These are phyloP conservation scores for Tricholaema leucomelas DNA, from an alignment of 2,113 vertebrate species.

Conservation along the genomic window DNA sequence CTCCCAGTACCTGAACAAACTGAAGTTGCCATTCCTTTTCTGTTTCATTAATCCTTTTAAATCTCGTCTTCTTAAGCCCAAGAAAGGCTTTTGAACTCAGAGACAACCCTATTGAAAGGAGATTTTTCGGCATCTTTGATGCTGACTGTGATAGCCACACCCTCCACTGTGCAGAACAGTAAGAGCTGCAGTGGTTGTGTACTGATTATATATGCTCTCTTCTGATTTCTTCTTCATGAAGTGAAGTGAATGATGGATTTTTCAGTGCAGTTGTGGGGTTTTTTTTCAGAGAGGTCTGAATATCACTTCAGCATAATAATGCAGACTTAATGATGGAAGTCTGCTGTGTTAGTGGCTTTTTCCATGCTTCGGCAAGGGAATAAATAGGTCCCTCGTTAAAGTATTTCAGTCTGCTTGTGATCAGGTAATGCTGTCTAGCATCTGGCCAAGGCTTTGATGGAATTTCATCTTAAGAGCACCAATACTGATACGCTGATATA, in stretches of 20 bases:
- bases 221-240: conserved; percentile 13
- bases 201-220: not conserved
- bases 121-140: conserved; percentile 18
- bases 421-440: not conserved
- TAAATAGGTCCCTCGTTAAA: conserved; percentile 19
- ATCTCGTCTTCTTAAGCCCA: conserved; percentile 3
- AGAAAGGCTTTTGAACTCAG: not conserved
- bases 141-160: not conserved
- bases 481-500: not conserved
- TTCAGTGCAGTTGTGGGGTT: not conserved
- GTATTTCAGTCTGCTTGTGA: not conserved
- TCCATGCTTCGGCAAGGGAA: not conserved
- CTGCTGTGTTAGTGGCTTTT: not conserved
- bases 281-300: not conserved
- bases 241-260: conserved; percentile 3
- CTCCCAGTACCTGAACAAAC: not conserved
- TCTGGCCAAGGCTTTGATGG: conserved; percentile 11
- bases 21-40: not conserved
- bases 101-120: not conserved
- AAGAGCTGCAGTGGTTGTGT: not conserved
- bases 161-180: not conserved
- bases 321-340: not conserved
- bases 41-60: conserved; percentile 12
- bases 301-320: not conserved
- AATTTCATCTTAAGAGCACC: not conserved